phyloP scores from a whole-genome alignment of 1,140 invertebrate species.

The Pantala flavescens region DNA sequence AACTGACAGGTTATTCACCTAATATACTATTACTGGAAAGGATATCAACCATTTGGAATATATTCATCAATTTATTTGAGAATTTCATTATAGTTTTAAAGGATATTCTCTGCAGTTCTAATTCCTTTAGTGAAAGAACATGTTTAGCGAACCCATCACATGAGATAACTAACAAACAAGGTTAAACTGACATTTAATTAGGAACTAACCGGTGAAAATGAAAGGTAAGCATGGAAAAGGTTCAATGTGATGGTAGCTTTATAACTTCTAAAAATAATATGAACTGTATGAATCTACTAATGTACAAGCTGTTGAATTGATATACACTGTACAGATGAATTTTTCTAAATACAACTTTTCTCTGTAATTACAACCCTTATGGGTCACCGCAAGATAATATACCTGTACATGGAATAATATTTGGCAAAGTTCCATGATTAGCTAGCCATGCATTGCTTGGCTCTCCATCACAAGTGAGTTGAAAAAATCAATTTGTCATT shows the following conservation, averaged over 20 bases:
- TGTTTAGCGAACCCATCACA: background rate
- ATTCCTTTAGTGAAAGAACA: background rate
- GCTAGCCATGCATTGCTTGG: background rate
- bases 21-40: background rate
- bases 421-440: background rate
- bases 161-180: background rate
- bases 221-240: background rate
- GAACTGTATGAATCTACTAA: background rate
- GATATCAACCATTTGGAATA: background rate
- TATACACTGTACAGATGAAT: slow-evolving; percentile 10
- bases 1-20: background rate
- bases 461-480: background rate
- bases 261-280: background rate
- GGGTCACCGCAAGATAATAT: background rate
- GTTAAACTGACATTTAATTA: background rate
- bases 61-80: slow-evolving; percentile 6
- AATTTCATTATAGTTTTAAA: background rate
- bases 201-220: background rate
- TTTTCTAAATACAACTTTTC: background rate
- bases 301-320: slow-evolving; percentile 5
- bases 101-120: background rate
- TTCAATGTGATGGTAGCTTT: background rate
- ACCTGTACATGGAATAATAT: slow-evolving; percentile 7
- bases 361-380: background rate
- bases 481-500: background rate